A percentile compares a stretch with the other conserved stretches of the same genome.
Evolutionary conservation across 2,113 vertebrate genomes (phyloP).

Genomic region (Paratilapia polleni): DNA sequence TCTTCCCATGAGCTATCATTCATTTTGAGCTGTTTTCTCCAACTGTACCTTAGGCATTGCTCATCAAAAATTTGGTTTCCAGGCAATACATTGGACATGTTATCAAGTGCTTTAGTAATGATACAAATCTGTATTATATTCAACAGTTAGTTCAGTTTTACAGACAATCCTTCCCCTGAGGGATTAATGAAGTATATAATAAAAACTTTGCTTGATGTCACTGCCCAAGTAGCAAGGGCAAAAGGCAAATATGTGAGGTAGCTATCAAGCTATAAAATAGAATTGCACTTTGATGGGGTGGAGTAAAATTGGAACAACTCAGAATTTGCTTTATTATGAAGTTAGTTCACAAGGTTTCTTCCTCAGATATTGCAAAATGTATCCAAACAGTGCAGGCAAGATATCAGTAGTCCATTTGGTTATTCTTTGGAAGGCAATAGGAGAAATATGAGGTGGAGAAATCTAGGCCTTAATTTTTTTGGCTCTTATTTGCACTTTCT

Average conservation of each 20-base stretch:
- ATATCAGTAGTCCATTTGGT: neutral
- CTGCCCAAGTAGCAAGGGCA: conserved; percentile 15
- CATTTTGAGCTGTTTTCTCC: neutral
- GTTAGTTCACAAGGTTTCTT: conserved; percentile 10
- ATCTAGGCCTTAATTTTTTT: neutral
- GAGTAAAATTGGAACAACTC: conserved; percentile 1
- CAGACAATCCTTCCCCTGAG: conserved; percentile 29
- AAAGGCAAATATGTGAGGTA: neutral
- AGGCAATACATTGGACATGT: too few species aligned
- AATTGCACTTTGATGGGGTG: conserved; percentile 9
- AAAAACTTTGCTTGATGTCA: conserved; percentile 52
- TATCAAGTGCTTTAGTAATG: too few species aligned
- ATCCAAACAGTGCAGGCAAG: conserved; percentile 1
- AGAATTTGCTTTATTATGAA: conserved; percentile 10
- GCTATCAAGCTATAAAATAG: conserved; percentile 11
- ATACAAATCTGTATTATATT: neutral
- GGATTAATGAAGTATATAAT: conserved; percentile 42
- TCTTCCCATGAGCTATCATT: neutral
- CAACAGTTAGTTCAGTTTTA: neutral
- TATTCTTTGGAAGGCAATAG: neutral
- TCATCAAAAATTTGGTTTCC: neutral
- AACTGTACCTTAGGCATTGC: neutral
- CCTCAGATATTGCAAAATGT: neutral
- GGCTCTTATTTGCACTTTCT: neutral
- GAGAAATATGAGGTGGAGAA: conserved; percentile 4